A percentile compares a stretch with the other conserved stretches of the same genome.
These are phyloP conservation scores for Phalangium opilio DNA, from an alignment of 2,888 invertebrate species.

Conservation along the genomic window DNA sequence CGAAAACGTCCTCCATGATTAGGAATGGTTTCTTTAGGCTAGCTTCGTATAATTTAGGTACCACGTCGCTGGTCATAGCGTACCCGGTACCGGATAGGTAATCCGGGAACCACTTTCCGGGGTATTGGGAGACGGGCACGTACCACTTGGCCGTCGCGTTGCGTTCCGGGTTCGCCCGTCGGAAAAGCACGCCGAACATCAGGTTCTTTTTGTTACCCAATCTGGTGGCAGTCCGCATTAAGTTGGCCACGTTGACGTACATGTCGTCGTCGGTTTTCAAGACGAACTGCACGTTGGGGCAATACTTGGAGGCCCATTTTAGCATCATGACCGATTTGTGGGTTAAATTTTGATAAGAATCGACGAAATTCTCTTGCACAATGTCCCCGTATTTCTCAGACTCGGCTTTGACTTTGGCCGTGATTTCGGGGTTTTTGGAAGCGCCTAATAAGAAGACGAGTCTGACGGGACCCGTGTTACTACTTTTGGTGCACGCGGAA, in stretches of 20 bases:
- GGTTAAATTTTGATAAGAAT: conserved; percentile 19
- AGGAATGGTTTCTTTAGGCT: conserved; percentile 36
- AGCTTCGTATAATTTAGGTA: conserved; percentile 46
- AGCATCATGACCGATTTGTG: conserved; percentile 18
- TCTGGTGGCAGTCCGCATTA: conserved; percentile 33
- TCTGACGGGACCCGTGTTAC: conserved; percentile 9
- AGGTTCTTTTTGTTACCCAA: conserved; percentile 25
- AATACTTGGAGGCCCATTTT: conserved; percentile 16
- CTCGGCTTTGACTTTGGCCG: conserved; percentile 9
- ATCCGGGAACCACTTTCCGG: conserved; percentile 52
- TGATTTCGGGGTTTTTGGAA: conserved; percentile 1
- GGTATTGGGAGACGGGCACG: conserved; percentile 61
- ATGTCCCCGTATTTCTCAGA: conserved; percentile 12
- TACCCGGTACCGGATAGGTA: conserved; percentile 71
- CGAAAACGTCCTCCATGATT: conserved; percentile 16
- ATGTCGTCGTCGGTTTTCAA: conserved; percentile 78
- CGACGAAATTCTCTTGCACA: conserved; percentile 17
- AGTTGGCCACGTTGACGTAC: conserved; percentile 58
- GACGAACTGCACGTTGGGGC: conserved; percentile 37
- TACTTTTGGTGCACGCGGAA: conserved; percentile 3
- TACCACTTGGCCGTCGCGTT: conserved; percentile 66
- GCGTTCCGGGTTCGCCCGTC: conserved; percentile 55
- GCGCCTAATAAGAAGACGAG: conserved; percentile 18
- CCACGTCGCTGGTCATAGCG: conserved; percentile 51
- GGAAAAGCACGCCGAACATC: conserved; percentile 60